Percentiles rank a stretch among this genome's conserved stretches.
Conservation (phyloP, 2,797 vertebrate genomes). For the Onychomys leucogaster region DNA sequence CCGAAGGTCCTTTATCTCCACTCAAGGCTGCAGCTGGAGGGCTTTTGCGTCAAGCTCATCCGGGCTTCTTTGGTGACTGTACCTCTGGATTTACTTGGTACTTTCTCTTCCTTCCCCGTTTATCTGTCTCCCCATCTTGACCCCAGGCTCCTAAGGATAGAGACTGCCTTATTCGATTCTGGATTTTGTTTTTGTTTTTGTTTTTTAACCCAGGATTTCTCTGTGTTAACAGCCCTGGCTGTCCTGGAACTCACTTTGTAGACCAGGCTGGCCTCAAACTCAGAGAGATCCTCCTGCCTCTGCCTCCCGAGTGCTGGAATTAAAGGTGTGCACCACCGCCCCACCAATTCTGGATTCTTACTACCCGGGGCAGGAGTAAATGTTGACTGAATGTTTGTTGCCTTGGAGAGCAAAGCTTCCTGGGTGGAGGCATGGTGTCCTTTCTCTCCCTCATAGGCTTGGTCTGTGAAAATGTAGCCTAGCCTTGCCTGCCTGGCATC, state of each 20-base stretch:
- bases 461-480: not conserved
- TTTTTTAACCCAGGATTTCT: not conserved
- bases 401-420: not conserved
- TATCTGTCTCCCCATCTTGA: not conserved
- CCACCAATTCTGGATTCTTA: not conserved
- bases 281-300: not conserved
- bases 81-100: not conserved
- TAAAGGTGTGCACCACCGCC: not conserved
- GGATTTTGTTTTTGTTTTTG: not conserved
- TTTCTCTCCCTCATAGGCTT: not conserved
- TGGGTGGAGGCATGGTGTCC: not conserved
- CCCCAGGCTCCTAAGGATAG: not conserved
- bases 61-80: not conserved
- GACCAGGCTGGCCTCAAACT: not conserved
- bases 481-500: not conserved
- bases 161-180: not conserved
- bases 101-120: not conserved
- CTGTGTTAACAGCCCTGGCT: not conserved
- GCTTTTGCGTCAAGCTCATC: conserved; percentile 16
- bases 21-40: not conserved
- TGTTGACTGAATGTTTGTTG: not conserved
- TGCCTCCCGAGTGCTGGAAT: not conserved
- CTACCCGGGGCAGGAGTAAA: not conserved
- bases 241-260: not conserved
- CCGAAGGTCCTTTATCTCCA: not conserved